Evolutionary conservation across 2,888 invertebrate species (phyloP), one percentile per base, ranked within the genome.

Genomic region (Kuschelorhynchus macadamiae): DNA sequence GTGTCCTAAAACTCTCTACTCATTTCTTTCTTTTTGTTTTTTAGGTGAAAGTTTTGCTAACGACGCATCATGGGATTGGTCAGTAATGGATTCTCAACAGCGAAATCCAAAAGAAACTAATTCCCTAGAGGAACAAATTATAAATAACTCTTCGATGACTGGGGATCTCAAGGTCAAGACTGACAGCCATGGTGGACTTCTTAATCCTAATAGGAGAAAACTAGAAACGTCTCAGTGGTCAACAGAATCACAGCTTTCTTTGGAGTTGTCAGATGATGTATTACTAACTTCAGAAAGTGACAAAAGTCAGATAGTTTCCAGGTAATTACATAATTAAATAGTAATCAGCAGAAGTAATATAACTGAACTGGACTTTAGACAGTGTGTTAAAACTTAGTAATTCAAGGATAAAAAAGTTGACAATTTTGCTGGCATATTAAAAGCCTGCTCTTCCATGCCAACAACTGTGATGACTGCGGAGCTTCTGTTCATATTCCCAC

Each of bases 161-260:
- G 41, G 81, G 84, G 64, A 83, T 85, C 74, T 77, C 32, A 62
- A 76, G 16, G 74, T 66, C 72, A 33, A 61, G 32, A 52, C 47
- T 55, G 72, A 75, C 47, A 85, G 76, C 83, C 84, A 78, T 77
- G 85, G 73, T 84, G 70, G 70, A 20, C 39, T 46, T 1, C n/a
- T 42, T 18, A 67, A 57, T 42, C 16, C 63, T 0, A 55, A 50
- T 30, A 18, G 68, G 9, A 77, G 74, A 50, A 82, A 81, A 74
- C 69, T 78, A 21, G 83, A 84, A 11, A 84, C 89, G 16, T 88
- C 89, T 1, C 89, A 89, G 74, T 89, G 89, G 89, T 89, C 89
- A 3, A 88, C 87, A 59, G 90, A 90, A 78, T 89, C 89, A 32
- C 89, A 89, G 79, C 86, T 88, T 82, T 89, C 89, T 8, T 88